Base-by-base conservation (phyloP, 2,888 invertebrate species). In the Trissonchulus sp. region DNA sequence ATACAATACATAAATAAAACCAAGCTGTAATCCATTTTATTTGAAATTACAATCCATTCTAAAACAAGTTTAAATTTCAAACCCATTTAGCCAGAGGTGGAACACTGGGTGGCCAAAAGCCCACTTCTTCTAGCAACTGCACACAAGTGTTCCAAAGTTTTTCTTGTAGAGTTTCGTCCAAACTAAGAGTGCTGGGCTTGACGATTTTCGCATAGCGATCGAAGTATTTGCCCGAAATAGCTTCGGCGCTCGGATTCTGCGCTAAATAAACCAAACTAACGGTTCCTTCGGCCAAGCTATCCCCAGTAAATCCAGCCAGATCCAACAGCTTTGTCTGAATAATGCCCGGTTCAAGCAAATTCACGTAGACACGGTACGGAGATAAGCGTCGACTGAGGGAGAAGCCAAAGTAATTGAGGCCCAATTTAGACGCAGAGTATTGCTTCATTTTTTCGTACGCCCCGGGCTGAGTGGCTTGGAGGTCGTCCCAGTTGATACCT, bases 381-480 rank as follows among this genome's bases (percentile, higher is more conserved):
- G 23, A 28, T 60, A 80, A 68, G 30, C 77, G 75, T 33, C 83
- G 76, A 73, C 82, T 81, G 28, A 83, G 75, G 36, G 80, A 80
- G 72, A 82, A 81, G 1, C 81, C 82, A 75, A 81, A 79, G 78
- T 83, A 72, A 76, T 82, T 81, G 72, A 81, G 81, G 82, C 82
- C 82, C 48, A 83, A 77, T 76, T 82, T 83, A 37, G 81, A 80
- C 33, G 81, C 77, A 33, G 83, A 82, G 77, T 81, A 83, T 76
- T 83, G 83, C 63, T 79, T 76, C 76, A 83, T 83, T 74, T 83
- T 83, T 77, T 83, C 83, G 76, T 83, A 83, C 37, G 79, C 78
- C n/a, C n/a, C n/a, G 48, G 79, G 78, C 68, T 80, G 78, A 69
- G 77, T 78, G 15, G 81, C 81, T 79, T 80, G 80, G 72, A 83